Evolutionary conservation across 1,140 invertebrate species (phyloP).

Genomic region (Brachionus koreanus): DNA sequence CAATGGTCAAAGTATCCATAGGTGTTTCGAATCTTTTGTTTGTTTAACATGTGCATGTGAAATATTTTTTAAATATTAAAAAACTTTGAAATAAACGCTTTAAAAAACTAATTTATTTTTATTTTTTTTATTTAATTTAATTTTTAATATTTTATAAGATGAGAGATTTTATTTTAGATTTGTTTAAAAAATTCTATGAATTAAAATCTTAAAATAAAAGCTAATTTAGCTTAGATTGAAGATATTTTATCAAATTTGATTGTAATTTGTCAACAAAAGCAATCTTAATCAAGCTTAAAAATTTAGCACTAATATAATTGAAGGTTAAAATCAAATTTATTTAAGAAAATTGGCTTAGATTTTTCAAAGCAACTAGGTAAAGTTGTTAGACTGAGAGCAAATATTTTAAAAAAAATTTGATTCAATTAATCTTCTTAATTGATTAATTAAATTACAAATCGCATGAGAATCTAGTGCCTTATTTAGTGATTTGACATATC

Average conservation of each 20-base stretch:
- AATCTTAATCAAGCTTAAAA: not conserved
- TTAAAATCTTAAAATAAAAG: too few relatives aligned
- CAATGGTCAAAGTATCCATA: too few relatives aligned
- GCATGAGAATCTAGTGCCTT: not conserved
- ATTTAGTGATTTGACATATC: constrained; percentile 27
- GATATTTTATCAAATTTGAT: not conserved
- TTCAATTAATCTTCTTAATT: constrained; percentile 31
- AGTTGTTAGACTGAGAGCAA: not conserved
- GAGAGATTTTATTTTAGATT: too few relatives aligned
- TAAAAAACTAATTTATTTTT: too few relatives aligned
- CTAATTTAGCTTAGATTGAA: not conserved
- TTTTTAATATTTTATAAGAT: too few relatives aligned
- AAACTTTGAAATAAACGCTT: too few relatives aligned
- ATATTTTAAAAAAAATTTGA: not conserved
- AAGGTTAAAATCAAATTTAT: not conserved
- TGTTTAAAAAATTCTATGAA: too few relatives aligned
- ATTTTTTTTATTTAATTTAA: too few relatives aligned
- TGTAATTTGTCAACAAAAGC: not conserved
- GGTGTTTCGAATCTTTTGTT: too few relatives aligned
- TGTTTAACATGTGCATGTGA: too few relatives aligned
- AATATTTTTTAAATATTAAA: too few relatives aligned
- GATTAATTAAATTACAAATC: constrained; percentile 30
- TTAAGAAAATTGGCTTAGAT: not conserved
- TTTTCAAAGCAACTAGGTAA: not conserved
- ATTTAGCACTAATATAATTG: not conserved